Percentiles rank a stretch among this genome's conserved stretches.
Conservation (phyloP, 2,888 invertebrate genomes). For the Micropterix aruncella region DNA sequence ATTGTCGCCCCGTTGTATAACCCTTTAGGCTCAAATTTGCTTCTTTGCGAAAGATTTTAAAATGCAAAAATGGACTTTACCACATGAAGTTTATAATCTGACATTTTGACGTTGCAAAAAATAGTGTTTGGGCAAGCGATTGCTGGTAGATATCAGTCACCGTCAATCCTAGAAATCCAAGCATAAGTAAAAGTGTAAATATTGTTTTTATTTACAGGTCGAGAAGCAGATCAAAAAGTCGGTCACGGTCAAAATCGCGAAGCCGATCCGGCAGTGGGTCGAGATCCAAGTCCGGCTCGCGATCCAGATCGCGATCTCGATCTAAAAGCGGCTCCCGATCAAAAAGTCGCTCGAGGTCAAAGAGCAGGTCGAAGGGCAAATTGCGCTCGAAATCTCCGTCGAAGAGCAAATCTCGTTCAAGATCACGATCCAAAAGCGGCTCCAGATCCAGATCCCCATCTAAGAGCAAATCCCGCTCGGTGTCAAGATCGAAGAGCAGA, state of each 20-base stretch:
- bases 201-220: slow-evolving; percentile 7
- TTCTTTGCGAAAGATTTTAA: too few relatives aligned
- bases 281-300: slow-evolving; percentile 25
- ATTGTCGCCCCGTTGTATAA: too few relatives aligned
- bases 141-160: too few relatives aligned
- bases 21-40: too few relatives aligned
- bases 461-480: slow-evolving; percentile 18
- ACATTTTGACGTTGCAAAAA: too few relatives aligned
- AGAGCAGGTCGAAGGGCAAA: slow-evolving; percentile 20
- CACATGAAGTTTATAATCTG: too few relatives aligned
- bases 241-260: slow-evolving; percentile 21
- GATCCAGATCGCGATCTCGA: slow-evolving; percentile 22
- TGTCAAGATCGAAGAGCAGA: slow-evolving; percentile 22
- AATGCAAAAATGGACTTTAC: too few relatives aligned
- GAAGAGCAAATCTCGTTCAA: slow-evolving; percentile 18
- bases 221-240: slow-evolving; percentile 13
- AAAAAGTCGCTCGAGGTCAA: slow-evolving; percentile 17
- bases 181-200: too few relatives aligned
- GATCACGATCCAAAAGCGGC: slow-evolving; percentile 24
- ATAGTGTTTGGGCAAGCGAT: too few relatives aligned
- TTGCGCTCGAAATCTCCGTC: slow-evolving; percentile 22
- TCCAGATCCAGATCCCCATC: slow-evolving; percentile 25
- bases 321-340: slow-evolving; percentile 19
- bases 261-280: slow-evolving; percentile 15
- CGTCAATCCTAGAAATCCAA: too few relatives aligned